Conservation (phyloP, 1,140 invertebrate species). For the Delia radicum region DNA sequence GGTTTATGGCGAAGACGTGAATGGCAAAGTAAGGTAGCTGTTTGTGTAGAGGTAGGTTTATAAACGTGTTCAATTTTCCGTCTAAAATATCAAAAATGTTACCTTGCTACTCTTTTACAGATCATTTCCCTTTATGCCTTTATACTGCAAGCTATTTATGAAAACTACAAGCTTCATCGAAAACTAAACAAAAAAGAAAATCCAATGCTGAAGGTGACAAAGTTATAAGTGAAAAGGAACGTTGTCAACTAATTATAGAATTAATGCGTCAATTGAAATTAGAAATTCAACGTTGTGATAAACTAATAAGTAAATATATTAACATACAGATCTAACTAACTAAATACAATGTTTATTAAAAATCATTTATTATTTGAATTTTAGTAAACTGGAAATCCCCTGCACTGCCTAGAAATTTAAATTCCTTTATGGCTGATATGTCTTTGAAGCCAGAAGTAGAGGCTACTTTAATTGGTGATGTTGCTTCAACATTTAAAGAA, state of each 20-base stretch:
- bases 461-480: slow-evolving; percentile 47
- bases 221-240: slow-evolving; percentile 47
- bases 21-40: slow-evolving; percentile 44
- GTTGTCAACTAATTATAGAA: slow-evolving; percentile 44
- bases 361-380: not conserved
- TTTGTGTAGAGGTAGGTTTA: slow-evolving; percentile 43
- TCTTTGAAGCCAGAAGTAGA: slow-evolving; percentile 52
- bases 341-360: not conserved
- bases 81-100: not conserved
- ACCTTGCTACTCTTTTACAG: slow-evolving; percentile 29
- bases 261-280: slow-evolving; percentile 50
- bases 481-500: slow-evolving; percentile 50
- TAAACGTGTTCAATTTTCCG: not conserved
- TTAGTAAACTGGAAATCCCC: slow-evolving; percentile 48
- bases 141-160: slow-evolving; percentile 46
- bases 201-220: slow-evolving; percentile 28
- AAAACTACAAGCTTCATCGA: slow-evolving; percentile 44
- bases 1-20: slow-evolving; percentile 43
- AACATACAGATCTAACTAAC: not conserved
- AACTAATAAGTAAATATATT: slow-evolving; percentile 40
- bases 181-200: slow-evolving; percentile 42
- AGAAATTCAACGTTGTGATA: slow-evolving; percentile 46
- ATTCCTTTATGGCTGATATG: slow-evolving; percentile 52
- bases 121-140: slow-evolving; percentile 52
- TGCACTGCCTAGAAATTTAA: slow-evolving; percentile 41